Evolutionary conservation across 2,113 vertebrate species (phyloP).

Genomic region (Ceratotherium simum): DNA sequence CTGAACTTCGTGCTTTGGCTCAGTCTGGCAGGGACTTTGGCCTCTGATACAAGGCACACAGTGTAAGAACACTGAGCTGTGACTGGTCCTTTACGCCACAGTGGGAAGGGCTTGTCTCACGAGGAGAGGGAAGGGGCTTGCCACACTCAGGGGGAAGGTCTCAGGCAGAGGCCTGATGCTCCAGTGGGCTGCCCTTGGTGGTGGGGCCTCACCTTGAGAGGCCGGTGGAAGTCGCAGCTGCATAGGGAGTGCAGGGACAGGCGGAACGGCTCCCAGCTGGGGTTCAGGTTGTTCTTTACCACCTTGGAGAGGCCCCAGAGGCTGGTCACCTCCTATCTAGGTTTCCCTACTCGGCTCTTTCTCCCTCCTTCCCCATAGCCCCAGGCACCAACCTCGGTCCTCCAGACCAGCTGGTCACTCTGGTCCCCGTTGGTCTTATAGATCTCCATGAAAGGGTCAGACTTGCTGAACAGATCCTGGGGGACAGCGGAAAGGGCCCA

Average conservation of each 20-base stretch:
- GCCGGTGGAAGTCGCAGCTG: constrained; percentile 80
- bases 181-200: background rate
- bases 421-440: constrained; percentile 80
- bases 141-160: background rate
- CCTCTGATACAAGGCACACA: constrained; percentile 37
- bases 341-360: background rate
- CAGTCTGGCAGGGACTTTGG: background rate
- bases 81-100: constrained; percentile 4
- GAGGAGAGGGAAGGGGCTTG: background rate
- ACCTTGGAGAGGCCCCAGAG: constrained; percentile 71
- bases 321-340: background rate
- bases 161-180: background rate
- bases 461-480: constrained; percentile 87
- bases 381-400: constrained; percentile 80
- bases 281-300: constrained; percentile 86
- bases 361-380: background rate
- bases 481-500: background rate
- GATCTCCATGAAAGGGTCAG: constrained; percentile 87
- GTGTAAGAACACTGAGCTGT: background rate
- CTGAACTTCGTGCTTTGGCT: constrained; percentile 18
- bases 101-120: background rate
- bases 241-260: constrained; percentile 84
- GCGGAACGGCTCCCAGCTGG: constrained; percentile 83
- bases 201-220: constrained; percentile 78
- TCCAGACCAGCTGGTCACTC: constrained; percentile 82